phyloP scores from a whole-genome alignment of 1,140 invertebrate species.

The Apis cerana region DNA sequence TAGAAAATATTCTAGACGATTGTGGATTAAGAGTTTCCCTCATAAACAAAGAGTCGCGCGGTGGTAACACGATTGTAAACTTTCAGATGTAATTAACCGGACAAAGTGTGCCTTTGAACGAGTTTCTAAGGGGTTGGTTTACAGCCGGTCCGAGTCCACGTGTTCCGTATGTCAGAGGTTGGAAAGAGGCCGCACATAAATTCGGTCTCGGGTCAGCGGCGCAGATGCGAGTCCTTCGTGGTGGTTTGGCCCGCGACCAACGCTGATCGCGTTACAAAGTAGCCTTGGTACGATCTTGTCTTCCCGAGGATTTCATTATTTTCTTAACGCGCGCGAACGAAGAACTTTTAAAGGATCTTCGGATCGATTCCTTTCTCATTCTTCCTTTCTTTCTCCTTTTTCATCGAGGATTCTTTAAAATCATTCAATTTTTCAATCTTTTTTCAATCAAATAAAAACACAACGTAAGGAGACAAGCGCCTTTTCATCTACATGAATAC shows the following conservation, averaged over 20 bases:
- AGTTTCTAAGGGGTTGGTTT: slow-evolving; percentile 44
- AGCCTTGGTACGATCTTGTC: slow-evolving; percentile 21
- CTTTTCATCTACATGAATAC: not conserved
- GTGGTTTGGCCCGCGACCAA: slow-evolving; percentile 57
- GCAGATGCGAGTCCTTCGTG: slow-evolving; percentile 57
- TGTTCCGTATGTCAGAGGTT: slow-evolving; percentile 45
- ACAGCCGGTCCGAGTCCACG: slow-evolving; percentile 38
- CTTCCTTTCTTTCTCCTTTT: not conserved
- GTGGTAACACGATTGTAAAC: slow-evolving; percentile 14
- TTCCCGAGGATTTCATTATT: slow-evolving; percentile 50
- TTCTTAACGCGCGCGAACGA: not conserved
- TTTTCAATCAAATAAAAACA: too few species aligned
- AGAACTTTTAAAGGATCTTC: not conserved
- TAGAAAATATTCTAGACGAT: not conserved
- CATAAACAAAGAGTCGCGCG: not conserved
- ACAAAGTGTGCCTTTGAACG: slow-evolving; percentile 35
- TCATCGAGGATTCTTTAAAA: too few species aligned
- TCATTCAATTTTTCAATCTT: too few species aligned
- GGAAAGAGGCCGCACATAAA: slow-evolving; percentile 52
- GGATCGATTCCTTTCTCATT: not conserved
- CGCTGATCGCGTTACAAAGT: slow-evolving; percentile 63
- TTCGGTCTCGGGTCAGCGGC: slow-evolving; percentile 35
- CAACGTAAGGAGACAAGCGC: too few species aligned
- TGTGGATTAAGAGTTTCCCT: not conserved
- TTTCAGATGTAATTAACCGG: slow-evolving; percentile 61